phyloP scores from a whole-genome alignment of 2,797 vertebrate species.

The Enteromius paludinosus region DNA sequence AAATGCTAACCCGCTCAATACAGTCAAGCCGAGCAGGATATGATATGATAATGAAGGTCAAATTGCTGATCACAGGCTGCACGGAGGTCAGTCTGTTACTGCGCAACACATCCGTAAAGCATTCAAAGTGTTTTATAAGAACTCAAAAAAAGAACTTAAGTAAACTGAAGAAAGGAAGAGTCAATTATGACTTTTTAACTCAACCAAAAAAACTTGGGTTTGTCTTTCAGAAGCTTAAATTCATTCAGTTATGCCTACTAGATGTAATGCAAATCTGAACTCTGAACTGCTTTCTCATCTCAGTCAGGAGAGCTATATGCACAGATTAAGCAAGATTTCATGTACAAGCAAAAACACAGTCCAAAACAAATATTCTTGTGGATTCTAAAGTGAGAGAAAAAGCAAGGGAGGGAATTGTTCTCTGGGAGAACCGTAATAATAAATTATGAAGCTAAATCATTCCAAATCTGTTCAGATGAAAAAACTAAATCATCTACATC shows the following conservation, averaged over 20 bases:
- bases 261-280: not conserved
- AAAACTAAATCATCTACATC: no score
- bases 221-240: not conserved
- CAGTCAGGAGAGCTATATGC: not conserved
- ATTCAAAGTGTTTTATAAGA: not conserved
- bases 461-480: no score
- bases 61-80: slow-evolving; percentile 30
- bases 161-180: not conserved
- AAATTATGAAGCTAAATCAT: not conserved
- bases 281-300: not conserved
- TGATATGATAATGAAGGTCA: slow-evolving; percentile 69
- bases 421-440: not conserved
- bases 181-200: not conserved
- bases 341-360: not conserved
- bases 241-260: not conserved
- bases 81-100: slow-evolving; percentile 6
- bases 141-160: not conserved
- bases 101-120: not conserved
- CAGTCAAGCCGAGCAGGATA: slow-evolving; percentile 30
- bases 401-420: not conserved
- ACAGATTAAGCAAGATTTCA: not conserved
- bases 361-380: not conserved
- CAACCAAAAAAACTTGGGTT: not conserved
- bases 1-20: slow-evolving; percentile 74
- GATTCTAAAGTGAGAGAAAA: not conserved